These are phyloP conservation scores for Chloroceryle amazona DNA, from an alignment of 2,797 vertebrate species.

Conservation along the genomic window DNA sequence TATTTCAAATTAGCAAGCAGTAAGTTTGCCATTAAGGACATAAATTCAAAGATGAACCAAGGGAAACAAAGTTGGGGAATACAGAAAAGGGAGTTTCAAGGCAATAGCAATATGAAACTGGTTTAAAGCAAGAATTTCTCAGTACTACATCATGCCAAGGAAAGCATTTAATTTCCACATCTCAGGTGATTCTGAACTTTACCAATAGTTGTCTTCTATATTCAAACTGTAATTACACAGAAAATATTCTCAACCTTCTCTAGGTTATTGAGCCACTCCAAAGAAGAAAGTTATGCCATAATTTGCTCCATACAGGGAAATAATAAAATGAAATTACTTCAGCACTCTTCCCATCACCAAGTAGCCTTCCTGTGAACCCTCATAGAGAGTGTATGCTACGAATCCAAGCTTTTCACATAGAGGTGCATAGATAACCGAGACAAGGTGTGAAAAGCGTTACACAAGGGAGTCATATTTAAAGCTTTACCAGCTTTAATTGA, in stretches of 20 bases:
- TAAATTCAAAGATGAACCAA: neutral
- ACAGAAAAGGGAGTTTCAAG: neutral
- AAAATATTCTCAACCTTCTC: neutral
- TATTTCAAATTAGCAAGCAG: neutral
- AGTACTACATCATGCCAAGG: neutral
- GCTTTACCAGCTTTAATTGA: neutral
- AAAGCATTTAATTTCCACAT: neutral
- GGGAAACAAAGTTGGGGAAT: neutral
- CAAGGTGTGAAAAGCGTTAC: neutral
- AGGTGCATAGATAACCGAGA: neutral
- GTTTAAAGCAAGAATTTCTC: neutral
- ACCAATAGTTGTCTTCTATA: neutral
- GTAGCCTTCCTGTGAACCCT: neutral
- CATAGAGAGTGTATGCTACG: neutral
- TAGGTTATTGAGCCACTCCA: neutral
- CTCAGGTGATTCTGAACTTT: neutral
- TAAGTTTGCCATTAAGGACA: neutral
- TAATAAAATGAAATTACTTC: neutral
- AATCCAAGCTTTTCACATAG: neutral
- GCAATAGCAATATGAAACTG: neutral
- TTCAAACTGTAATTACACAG: neutral
- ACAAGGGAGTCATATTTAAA: rapidly evolving
- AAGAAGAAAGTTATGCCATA: neutral
- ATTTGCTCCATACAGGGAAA: neutral
- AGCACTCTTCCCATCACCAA: neutral